phyloP scores from a whole-genome alignment of 2,113 vertebrate species.

The Phrynocephalus versicolor region DNA sequence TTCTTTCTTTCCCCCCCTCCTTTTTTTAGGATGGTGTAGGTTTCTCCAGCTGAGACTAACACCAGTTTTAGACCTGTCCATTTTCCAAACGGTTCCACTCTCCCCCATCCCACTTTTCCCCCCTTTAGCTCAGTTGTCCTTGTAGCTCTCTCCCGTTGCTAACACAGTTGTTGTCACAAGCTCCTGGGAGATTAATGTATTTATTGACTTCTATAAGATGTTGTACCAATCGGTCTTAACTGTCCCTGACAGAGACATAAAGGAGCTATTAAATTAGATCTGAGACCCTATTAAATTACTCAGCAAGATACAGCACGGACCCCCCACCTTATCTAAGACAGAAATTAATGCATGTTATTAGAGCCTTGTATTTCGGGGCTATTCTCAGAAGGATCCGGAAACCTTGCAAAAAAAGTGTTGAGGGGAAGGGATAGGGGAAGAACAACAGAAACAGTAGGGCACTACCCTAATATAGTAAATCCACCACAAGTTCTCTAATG shows the following conservation, averaged over 20 bases:
- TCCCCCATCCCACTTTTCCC: background rate
- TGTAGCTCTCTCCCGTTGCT: constrained; percentile 34
- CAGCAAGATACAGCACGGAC: constrained; percentile 59
- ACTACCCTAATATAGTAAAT: constrained; percentile 31
- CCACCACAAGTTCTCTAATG: constrained; percentile 35
- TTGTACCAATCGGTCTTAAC: constrained; percentile 70
- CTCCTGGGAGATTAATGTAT: constrained; percentile 69
- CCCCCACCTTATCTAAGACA: constrained; percentile 76
- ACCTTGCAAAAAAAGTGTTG: constrained; percentile 8
- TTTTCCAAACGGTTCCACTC: background rate
- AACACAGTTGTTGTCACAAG: constrained; percentile 53
- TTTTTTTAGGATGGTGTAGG: too few relatives aligned
- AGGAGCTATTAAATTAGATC: constrained; percentile 77
- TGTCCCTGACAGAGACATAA: constrained; percentile 71
- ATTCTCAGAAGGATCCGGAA: constrained; percentile 59
- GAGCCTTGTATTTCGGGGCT: constrained; percentile 59
- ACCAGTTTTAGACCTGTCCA: background rate
- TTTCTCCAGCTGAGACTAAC: too few relatives aligned
- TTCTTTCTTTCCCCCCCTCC: background rate
- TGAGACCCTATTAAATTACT: constrained; percentile 74
- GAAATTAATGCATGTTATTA: constrained; percentile 79
- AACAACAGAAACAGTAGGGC: background rate
- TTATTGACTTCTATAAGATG: constrained; percentile 67
- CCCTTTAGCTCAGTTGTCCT: background rate
- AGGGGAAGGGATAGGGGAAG: constrained; percentile 28